phyloP scores from a whole-genome alignment of 2,113 vertebrate species.

The Burhinus bistriatus region DNA sequence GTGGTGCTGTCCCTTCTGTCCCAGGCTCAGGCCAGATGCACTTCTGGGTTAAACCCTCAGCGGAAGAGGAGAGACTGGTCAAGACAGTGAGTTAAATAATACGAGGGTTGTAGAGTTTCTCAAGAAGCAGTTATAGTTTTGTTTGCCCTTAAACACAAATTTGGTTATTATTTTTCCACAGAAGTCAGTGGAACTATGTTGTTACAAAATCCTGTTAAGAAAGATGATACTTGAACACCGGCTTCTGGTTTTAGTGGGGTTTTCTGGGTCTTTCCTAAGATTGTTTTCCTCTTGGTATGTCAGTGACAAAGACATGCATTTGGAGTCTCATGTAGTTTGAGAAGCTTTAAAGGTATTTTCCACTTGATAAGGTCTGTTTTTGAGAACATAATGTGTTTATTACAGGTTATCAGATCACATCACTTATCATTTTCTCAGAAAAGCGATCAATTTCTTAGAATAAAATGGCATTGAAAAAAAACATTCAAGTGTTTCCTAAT shows the following conservation, averaged over 20 bases:
- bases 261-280: not conserved
- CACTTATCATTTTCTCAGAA: conserved; percentile 1
- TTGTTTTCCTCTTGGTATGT: not conserved
- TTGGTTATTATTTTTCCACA: not conserved
- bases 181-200: not conserved
- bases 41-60: not conserved
- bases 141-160: not conserved
- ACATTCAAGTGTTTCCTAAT: not conserved
- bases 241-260: not conserved
- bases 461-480: not conserved
- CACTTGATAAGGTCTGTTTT: not conserved
- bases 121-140: not conserved
- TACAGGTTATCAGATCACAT: not conserved
- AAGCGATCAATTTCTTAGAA: not conserved
- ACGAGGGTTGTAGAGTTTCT: not conserved
- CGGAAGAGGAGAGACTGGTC: not conserved
- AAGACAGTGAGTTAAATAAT: not conserved
- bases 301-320: not conserved
- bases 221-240: not conserved
- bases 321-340: not conserved
- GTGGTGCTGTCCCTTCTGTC: not conserved
- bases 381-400: not conserved
- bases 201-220: not conserved
- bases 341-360: not conserved
- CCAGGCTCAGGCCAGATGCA: not conserved